Evolutionary conservation across 2,797 vertebrate species (phyloP).

Genomic region (Peromyscus melanophrys): DNA sequence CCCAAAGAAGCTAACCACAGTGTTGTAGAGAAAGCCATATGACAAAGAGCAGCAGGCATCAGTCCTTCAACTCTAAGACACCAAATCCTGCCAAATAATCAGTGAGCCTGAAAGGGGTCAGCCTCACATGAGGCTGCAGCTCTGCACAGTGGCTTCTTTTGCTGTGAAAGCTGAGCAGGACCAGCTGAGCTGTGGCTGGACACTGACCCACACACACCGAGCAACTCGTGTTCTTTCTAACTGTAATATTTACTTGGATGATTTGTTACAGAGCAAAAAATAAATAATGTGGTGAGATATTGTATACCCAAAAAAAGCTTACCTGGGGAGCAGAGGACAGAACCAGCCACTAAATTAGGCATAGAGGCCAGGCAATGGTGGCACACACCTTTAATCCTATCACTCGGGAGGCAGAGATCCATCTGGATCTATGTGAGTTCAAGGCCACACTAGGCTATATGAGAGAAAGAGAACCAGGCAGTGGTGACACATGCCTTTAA

Average conservation of each 20-base stretch:
- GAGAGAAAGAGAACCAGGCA: too few relatives aligned
- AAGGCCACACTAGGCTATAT: too few relatives aligned
- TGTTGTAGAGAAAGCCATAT: not conserved
- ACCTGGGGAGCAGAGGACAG: too few relatives aligned
- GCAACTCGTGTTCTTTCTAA: not conserved
- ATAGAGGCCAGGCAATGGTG: too few relatives aligned
- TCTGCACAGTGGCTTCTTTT: not conserved
- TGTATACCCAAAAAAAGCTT: too few relatives aligned
- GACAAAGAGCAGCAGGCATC: not conserved
- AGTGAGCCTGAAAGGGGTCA: not conserved
- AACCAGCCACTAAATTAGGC: too few relatives aligned
- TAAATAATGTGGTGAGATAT: not conserved
- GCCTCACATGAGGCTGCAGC: not conserved
- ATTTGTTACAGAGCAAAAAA: conserved; percentile 32
- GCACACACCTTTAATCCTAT: too few relatives aligned
- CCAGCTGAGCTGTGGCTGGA: not conserved
- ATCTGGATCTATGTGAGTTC: too few relatives aligned
- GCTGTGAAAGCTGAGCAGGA: not conserved
- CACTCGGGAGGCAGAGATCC: too few relatives aligned
- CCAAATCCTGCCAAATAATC: not conserved
- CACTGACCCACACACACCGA: not conserved
- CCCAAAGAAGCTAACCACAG: not conserved
- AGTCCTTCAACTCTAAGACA: not conserved
- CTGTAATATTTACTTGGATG: not conserved
- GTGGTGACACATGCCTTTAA: too few relatives aligned